Evolutionary conservation across 2,113 vertebrate genomes (phyloP).

Genomic region (Grus americana): DNA sequence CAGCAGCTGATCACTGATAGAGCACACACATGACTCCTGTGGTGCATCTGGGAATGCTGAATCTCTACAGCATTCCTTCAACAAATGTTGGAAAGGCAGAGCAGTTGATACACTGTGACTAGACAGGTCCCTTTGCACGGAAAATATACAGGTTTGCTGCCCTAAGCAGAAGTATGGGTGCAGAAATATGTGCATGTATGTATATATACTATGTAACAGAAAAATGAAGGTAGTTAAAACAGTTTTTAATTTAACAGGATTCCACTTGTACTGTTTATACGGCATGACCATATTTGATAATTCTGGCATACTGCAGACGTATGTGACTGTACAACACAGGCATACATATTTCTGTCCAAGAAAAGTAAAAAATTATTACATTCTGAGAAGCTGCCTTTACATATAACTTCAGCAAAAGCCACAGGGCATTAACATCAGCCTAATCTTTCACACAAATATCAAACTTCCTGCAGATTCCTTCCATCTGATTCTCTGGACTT

Average conservation of each 20-base stretch:
- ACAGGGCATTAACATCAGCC: not conserved
- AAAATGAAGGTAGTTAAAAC: not conserved
- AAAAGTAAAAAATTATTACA: not conserved
- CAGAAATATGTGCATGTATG: not conserved
- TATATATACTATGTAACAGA: not conserved
- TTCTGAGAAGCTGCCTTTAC: not conserved
- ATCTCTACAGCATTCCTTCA: not conserved
- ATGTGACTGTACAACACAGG: not conserved
- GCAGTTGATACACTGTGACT: not conserved
- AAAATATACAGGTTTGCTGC: not conserved
- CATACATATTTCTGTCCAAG: not conserved
- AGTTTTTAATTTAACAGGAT: not conserved
- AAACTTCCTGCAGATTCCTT: not conserved
- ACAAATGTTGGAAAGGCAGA: not conserved
- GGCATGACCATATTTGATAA: not conserved
- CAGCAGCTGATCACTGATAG: not conserved
- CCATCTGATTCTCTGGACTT: not conserved
- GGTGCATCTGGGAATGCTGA: not conserved
- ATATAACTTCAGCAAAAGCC: not conserved
- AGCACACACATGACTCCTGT: not conserved
- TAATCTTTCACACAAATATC: not conserved
- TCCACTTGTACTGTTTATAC: not conserved
- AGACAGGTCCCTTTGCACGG: not conserved
- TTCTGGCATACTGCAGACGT: not conserved
- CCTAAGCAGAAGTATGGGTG: not conserved